A percentile compares a stretch with the other conserved stretches of the same genome.
phyloP scores from a whole-genome alignment of 2,888 invertebrate genomes.

The Beris chalybata region DNA sequence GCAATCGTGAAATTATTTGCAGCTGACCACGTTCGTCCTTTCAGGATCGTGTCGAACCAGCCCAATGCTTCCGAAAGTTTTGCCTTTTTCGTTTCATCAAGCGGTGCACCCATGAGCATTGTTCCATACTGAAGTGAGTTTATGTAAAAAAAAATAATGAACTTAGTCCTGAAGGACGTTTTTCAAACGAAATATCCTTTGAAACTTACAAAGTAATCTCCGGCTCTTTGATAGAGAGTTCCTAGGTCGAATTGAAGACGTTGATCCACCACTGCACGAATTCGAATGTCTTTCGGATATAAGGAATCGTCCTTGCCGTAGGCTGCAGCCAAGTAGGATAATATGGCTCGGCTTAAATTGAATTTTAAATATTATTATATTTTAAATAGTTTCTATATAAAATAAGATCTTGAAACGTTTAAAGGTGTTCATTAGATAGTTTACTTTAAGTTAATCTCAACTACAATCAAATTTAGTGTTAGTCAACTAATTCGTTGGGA shows the following conservation, averaged over 20 bases:
- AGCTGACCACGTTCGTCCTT: constrained; percentile 61
- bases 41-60: constrained; percentile 61
- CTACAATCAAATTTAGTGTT: no score
- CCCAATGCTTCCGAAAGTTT: constrained; percentile 62
- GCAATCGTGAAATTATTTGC: constrained; percentile 59
- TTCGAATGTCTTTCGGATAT: constrained; percentile 63
- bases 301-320: constrained; percentile 64
- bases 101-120: constrained; percentile 56
- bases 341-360: constrained; percentile 57
- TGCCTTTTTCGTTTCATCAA: constrained; percentile 57
- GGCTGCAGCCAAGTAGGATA: constrained; percentile 63
- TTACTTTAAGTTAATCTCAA: no score
- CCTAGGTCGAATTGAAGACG: constrained; percentile 63
- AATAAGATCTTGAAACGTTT: no score
- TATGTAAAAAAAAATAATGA: background rate
- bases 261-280: constrained; percentile 63
- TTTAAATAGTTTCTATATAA: no score
- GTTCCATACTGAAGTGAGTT: constrained; percentile 54
- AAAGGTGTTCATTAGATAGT: no score
- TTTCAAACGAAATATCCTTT: background rate
- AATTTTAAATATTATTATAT: constrained; percentile 10
- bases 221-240: constrained; percentile 59
- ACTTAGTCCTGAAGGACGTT: background rate
- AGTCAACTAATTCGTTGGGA: no score
- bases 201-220: constrained; percentile 60